Base-by-base conservation (phyloP, 2,113 vertebrate genomes). In the Myotis davidii region DNA sequence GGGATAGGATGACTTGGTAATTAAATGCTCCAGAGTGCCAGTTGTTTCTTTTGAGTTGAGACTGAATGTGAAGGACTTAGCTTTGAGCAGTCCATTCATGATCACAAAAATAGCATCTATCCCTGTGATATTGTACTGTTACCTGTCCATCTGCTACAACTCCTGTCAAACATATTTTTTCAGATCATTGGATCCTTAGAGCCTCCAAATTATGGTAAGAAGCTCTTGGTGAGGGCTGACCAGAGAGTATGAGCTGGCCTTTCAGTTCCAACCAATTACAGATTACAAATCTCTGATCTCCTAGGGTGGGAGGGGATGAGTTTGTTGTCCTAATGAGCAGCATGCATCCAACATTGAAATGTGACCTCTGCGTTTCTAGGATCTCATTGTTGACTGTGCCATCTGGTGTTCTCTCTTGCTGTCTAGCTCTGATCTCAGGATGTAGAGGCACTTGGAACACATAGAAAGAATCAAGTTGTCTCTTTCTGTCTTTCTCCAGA, bases 141-240 rank as follows among this genome's bases (percentile, higher is more conserved):
- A 88, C 85, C 91, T 93, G 91, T 94, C 88, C 94, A 91, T 97
- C 96, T 97, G 94, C 61, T 79, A 65, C 54, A 81, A 54, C 79
- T 95, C 86, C 94, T 91, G 94, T 97, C 97, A 97, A 87, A 96
- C 94, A 14, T 85, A 42, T 79, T 17, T 94, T 94, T 94, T 94
- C 84, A 91, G 42, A 83, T 95, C 64, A 54, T 54, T 91, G 90
- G 82, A 81, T 84, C 48, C 74, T 79, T 34, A 81, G 34, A 94
- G 67, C 39, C 59, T 95, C 39, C 13, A 76, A 89, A 73, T 83
- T 70, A 79, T 59, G 27, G 84, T 7, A 42, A 89, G 45, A 92
- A 54, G 27, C 87, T 97, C 85, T 92, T 95, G 20, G 74, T 45
- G 48, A 94, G 37, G 64, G 74, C 65, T 92, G 77, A 85, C 90